Base-by-base conservation (phyloP, 2,113 vertebrate genomes). In the Vicugna pacos region DNA sequence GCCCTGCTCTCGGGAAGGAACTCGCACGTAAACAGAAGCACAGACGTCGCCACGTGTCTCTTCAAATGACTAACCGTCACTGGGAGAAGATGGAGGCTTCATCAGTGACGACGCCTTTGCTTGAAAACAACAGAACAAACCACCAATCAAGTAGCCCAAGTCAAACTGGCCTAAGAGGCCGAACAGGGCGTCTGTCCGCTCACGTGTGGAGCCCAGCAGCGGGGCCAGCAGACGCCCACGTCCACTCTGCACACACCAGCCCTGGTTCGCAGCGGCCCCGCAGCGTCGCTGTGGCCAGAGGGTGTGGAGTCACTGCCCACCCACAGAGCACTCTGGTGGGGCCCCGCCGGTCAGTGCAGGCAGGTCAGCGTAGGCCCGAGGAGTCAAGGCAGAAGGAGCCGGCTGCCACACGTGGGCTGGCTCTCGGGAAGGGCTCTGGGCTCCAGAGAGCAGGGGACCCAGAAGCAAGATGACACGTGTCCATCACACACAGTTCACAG, bases 31-130 rank as follows among this genome's bases (percentile, higher is more conserved):
- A 35, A 56, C 60, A 70, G 42, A 69, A 89, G 15, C 22, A 24
- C 1, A 6, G n/a, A 77, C 22, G 3, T 22, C 38, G 83, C 1
- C 5, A n/a, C 1, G 9, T 28, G 42, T 24, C 26, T 32, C 56
- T 1, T 5, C 20, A 48, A 50, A 20, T 1, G 22, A 56, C 7
- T 42, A 30, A 67, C 13, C 3, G 11, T 3, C 14, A 42, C 0
- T 30, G 11, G 32, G n/a, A 42, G 54, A 67, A 79, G 80, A 30
- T 22, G 11, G 20, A 46, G 60, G 52, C 15, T 22, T n/a, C 8
- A 35, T 11, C 10, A 42, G 77, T 0, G 14, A 42, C 2, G 20
- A 42, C 1, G 16, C 24, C 24, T 50, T 50, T 3, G 15, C 46
- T 35, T 60, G 42, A 6, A 56, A 86, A 38, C 15, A n/a, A 80